A percentile compares a stretch with the other conserved stretches of the same genome.
Conservation (phyloP, 2,113 vertebrate species). For the Columbina picui region DNA sequence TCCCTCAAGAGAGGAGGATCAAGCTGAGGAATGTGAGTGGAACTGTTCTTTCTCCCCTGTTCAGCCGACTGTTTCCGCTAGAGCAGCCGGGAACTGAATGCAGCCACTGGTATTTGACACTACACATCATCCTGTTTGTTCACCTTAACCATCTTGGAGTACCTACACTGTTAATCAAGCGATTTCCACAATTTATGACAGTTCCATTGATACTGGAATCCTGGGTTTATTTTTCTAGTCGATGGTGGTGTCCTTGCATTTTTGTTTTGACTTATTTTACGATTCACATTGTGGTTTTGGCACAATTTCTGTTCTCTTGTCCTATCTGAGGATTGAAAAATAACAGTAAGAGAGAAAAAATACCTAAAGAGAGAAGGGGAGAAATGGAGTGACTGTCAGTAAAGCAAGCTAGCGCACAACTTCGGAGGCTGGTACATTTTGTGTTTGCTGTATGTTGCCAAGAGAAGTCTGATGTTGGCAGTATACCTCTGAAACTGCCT, state of each 20-base stretch:
- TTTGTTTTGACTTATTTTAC: neutral
- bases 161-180: neutral
- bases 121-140: neutral
- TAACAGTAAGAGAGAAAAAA: neutral
- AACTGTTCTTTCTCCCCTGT: neutral
- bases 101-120: neutral
- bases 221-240: neutral
- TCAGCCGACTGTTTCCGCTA: neutral
- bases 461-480: neutral
- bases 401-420: neutral
- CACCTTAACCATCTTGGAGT: neutral
- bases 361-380: neutral
- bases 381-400: neutral
- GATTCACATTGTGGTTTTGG: accelerated
- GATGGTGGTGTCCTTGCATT: neutral
- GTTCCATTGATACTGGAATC: neutral
- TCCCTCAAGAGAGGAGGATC: neutral
- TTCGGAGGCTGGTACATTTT: neutral
- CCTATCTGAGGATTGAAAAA: neutral
- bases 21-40: neutral
- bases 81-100: neutral
- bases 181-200: neutral
- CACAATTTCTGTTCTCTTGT: neutral
- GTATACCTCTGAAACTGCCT: neutral
- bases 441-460: neutral